Percentiles rank a stretch among this genome's conserved stretches.
Conservation (phyloP, 2,113 vertebrate genomes). For the Porphyrio hochstetteri region DNA sequence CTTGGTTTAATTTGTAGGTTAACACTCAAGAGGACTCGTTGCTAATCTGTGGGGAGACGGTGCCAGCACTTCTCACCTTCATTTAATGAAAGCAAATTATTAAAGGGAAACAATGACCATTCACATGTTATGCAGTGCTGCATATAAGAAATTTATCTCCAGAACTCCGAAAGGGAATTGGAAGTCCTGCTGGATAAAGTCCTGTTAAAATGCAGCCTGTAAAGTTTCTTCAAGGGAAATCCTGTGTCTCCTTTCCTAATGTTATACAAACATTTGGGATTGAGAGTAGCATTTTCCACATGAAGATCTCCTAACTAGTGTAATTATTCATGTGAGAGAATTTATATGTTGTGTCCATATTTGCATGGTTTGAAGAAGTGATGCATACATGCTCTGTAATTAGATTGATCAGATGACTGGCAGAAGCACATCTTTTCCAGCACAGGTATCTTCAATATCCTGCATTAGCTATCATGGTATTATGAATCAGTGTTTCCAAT, state of each 20-base stretch:
- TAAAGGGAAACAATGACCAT: background rate
- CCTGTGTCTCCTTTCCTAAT: background rate
- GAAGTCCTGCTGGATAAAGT: background rate
- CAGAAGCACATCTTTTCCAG: background rate
- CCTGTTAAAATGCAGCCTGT: background rate
- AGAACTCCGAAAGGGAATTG: background rate
- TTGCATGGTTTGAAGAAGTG: background rate
- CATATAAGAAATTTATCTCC: background rate
- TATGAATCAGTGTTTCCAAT: background rate
- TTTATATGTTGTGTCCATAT: background rate
- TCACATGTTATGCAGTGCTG: background rate
- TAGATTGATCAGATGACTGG: background rate
- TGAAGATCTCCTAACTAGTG: background rate
- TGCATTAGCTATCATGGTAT: background rate
- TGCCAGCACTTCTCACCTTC: background rate
- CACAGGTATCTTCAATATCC: background rate
- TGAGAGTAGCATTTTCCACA: background rate
- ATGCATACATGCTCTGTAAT: no score
- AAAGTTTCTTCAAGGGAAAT: background rate
- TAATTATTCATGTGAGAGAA: background rate
- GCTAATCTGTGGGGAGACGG: background rate
- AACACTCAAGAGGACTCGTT: background rate
- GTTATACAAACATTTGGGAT: background rate
- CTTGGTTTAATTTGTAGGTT: background rate
- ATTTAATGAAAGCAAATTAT: background rate